Conservation (phyloP, 2,113 vertebrate genomes). For the Bufo bufo region DNA sequence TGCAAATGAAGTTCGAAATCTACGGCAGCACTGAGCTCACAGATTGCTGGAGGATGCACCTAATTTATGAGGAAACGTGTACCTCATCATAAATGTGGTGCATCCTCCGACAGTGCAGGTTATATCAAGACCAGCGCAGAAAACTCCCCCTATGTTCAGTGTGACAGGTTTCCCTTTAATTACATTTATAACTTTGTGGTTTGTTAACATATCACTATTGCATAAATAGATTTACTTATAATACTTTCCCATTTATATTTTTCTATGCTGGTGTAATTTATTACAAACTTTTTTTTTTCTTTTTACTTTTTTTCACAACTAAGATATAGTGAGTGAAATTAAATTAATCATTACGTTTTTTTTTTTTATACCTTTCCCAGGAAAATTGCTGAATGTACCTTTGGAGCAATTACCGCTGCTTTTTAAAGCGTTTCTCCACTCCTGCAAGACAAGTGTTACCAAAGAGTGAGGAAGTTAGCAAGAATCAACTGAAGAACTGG, state of each 20-base stretch:
- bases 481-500: slow-evolving; percentile 46
- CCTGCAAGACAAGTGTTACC: slow-evolving; percentile 91
- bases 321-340: not conserved
- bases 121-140: too few relatives aligned
- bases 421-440: slow-evolving; percentile 99
- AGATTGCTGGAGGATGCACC: too few relatives aligned
- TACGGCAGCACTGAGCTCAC: too few relatives aligned
- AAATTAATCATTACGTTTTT: not conserved
- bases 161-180: too few relatives aligned
- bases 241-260: not conserved
- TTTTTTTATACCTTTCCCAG: slow-evolving; percentile 66
- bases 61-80: too few relatives aligned
- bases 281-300: not conserved
- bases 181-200: too few relatives aligned
- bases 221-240: not conserved
- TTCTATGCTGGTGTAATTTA: not conserved
- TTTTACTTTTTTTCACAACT: not conserved
- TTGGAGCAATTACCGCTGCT: slow-evolving; percentile 97
- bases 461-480: slow-evolving; percentile 74
- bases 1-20: too few relatives aligned
- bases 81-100: too few relatives aligned
- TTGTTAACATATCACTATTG: not conserved
- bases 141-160: too few relatives aligned
- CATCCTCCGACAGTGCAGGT: too few relatives aligned
- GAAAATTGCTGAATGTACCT: slow-evolving; percentile 96